These are phyloP conservation scores for Aptenodytes forsteri DNA, from an alignment of 2,113 vertebrate genomes.

Conservation along the genomic window DNA sequence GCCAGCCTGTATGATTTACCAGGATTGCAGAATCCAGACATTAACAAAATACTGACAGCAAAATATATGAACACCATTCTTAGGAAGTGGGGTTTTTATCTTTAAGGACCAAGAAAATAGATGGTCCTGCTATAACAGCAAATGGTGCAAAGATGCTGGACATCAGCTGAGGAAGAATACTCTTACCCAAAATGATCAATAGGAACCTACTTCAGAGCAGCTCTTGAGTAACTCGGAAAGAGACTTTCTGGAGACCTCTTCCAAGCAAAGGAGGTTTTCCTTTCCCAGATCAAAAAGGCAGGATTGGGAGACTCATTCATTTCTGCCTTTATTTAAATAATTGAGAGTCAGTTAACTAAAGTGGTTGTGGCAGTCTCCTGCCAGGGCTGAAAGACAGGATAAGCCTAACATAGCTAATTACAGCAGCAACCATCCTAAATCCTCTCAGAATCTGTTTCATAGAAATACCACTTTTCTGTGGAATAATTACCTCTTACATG, in stretches of 20 bases:
- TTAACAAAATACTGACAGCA: not conserved
- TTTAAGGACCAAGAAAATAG: not conserved
- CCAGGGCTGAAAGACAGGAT: slow-evolving; percentile 1
- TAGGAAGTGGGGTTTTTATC: not conserved
- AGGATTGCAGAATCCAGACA: not conserved
- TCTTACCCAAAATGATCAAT: not conserved
- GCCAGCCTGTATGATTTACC: not conserved
- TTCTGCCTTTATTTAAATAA: slow-evolving; percentile 23
- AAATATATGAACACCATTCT: not conserved
- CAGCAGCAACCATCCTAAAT: slow-evolving; percentile 16
- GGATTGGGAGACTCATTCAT: not conserved
- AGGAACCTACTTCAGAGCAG: not conserved
- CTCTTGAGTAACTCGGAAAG: not conserved
- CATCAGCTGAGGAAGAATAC: not conserved
- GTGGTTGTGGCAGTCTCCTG: not conserved
- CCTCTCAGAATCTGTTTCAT: slow-evolving; percentile 13
- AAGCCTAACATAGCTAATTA: slow-evolving; percentile 24
- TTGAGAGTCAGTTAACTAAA: not conserved
- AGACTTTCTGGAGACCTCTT: not conserved
- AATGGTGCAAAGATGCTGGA: not conserved
- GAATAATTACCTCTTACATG: slow-evolving; percentile 26
- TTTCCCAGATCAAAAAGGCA: not conserved
- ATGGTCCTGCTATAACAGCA: not conserved
- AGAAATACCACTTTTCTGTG: slow-evolving; percentile 8
- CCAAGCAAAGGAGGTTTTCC: not conserved